Base-by-base conservation (phyloP, 2,797 vertebrate genomes). In the Helarctos malayanus region DNA sequence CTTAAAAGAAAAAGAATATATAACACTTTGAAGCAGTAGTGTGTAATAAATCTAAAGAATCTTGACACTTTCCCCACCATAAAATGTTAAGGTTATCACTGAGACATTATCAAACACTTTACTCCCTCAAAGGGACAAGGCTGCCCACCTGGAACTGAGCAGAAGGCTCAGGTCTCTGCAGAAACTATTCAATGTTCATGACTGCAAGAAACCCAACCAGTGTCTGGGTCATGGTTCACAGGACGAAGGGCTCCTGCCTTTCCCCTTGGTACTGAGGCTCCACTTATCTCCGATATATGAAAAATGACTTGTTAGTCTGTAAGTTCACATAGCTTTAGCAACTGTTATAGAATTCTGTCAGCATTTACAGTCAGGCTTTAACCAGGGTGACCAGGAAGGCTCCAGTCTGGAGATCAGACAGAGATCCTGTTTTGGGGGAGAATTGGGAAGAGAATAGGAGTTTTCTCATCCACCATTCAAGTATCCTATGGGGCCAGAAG, bases 221-320 rank as follows among this genome's bases (percentile, higher is more conserved):
- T 7, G 13, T 68, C 56, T 75, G 45, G 18, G 38, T 56, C 59
- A 27, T 11, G 47, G 41, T 52, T 88, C 91, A 89, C 38, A 76
- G 10, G 27, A 45, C 7, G 16, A 14, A 73, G 27, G 21, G 23
- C 38, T 89, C 41, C 38, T 87, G 59, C 79, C 45, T 82, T 89
- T 63, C 29, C 45, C 57, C 65, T 9, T 41, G 73, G 52, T 32
- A 7, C 25, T 7, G 10, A 80, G 49, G 32, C 13, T 89, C 65
- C 21, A 41, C 79, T 82, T 61, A 47, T n/a, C 57, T 81, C 54
- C 25, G 27, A 13, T 93, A 95, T 87, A 75, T 95, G 78, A 85
- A 35, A 96, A 97, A 95, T 78, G 84, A 97, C 71, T 82, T 91
- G 68, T 56, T 93, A 57, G 54, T 79, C 63, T n/a, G n/a, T 56